Evolutionary conservation across 35 echinoderm and acorn worm genomes (phyloP).

Genomic region (Acanthaster planci): DNA sequence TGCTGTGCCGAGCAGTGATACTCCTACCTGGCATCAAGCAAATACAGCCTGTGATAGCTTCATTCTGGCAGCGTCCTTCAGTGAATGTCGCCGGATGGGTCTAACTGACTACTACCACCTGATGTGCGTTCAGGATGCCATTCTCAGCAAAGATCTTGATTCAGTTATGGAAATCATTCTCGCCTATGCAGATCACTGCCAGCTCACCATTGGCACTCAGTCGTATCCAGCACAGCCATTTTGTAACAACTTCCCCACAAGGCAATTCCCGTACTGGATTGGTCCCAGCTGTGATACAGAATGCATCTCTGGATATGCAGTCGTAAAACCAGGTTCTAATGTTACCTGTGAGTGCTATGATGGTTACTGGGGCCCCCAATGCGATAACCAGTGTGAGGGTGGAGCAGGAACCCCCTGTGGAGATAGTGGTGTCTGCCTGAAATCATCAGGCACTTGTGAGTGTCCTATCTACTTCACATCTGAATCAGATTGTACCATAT

Average conservation of each 20-base stretch:
- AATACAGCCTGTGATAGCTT: constrained; percentile 26
- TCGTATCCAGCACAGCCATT: constrained; percentile 57
- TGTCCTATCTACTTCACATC: constrained; percentile 59
- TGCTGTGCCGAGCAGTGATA: background rate
- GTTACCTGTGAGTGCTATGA: constrained; percentile 53
- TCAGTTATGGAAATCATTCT: constrained; percentile 71
- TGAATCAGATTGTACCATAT: constrained; percentile 49
- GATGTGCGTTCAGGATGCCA: constrained; percentile 59
- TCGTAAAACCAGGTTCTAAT: background rate
- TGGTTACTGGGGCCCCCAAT: constrained; percentile 68
- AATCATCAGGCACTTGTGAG: constrained; percentile 50
- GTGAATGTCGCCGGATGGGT: constrained; percentile 12
- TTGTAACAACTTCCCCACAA: constrained; percentile 56
- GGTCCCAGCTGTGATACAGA: constrained; percentile 19
- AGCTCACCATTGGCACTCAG: constrained; percentile 6
- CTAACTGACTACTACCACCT: constrained; percentile 60
- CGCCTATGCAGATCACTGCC: constrained; percentile 71
- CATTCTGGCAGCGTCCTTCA: constrained; percentile 28
- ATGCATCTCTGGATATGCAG: constrained; percentile 46
- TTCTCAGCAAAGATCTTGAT: constrained; percentile 7
- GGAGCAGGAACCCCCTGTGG: constrained; percentile 68
- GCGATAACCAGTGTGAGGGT: constrained; percentile 64
- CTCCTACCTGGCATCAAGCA: constrained; percentile 1
- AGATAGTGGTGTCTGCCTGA: constrained; percentile 55
- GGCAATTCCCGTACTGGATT: constrained; percentile 81